Conservation (phyloP, 2,888 invertebrate genomes). For the Sesia bembeciformis region DNA sequence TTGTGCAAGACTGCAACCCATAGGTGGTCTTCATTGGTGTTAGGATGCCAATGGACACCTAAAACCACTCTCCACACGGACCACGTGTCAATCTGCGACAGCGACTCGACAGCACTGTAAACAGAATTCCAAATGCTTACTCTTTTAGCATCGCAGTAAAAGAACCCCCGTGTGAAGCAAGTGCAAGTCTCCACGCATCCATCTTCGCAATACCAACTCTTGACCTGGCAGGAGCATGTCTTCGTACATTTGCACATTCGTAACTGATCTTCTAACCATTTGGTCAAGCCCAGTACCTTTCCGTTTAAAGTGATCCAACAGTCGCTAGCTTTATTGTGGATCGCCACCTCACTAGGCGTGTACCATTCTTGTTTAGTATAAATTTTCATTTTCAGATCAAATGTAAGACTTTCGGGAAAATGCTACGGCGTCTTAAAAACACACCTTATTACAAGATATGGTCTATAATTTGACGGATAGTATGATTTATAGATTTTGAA, state of each 20-base stretch:
- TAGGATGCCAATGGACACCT: too few relatives aligned
- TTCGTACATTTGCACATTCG: conserved; percentile 40
- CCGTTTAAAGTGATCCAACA: conserved; percentile 87
- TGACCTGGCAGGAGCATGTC: conserved; percentile 39
- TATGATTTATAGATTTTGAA: background rate
- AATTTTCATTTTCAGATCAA: background rate
- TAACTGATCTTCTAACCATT: conserved; percentile 44
- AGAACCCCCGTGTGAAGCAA: conserved; percentile 47
- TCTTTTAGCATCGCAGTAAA: conserved; percentile 51
- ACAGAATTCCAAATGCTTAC: conserved; percentile 14
- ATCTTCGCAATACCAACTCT: conserved; percentile 48
- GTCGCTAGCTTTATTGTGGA: conserved; percentile 81
- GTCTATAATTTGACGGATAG: too few relatives aligned
- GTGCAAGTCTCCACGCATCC: conserved; percentile 47
- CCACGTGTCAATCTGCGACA: too few relatives aligned
- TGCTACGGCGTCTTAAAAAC: too few relatives aligned
- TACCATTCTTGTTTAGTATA: conserved; percentile 44
- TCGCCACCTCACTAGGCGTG: conserved; percentile 78
- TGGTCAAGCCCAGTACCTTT: conserved; percentile 77
- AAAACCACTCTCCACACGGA: too few relatives aligned
- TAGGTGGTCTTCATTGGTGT: too few relatives aligned
- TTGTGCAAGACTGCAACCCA: too few relatives aligned
- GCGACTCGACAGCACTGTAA: too few relatives aligned
- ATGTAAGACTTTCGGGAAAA: too few relatives aligned
- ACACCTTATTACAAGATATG: too few relatives aligned